Percentiles rank a stretch among this genome's conserved stretches.
These are phyloP conservation scores for Homarus americanus DNA, from an alignment of 1,140 invertebrate genomes.

Conservation along the genomic window DNA sequence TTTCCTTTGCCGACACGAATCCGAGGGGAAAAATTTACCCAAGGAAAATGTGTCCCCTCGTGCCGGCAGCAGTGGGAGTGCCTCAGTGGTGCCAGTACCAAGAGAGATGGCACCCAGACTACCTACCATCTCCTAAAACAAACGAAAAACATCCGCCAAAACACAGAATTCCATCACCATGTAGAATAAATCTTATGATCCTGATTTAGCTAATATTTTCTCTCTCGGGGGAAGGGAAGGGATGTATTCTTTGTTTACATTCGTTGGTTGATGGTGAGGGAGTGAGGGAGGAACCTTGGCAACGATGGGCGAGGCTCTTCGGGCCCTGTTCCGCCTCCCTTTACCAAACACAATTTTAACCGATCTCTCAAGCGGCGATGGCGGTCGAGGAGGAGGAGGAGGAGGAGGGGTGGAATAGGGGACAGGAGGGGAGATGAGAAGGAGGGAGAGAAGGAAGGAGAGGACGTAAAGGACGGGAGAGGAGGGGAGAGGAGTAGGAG, in stretches of 20 bases:
- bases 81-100: slow-evolving; percentile 5
- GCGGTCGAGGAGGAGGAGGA: background rate
- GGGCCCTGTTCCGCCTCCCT: background rate
- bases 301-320: background rate
- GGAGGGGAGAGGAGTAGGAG: background rate
- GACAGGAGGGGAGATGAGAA: background rate
- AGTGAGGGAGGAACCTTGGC: background rate
- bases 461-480: background rate
- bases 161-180: no score
- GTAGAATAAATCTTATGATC: no score
- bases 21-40: slow-evolving; percentile 13
- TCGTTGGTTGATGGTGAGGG: background rate
- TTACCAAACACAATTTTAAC: background rate
- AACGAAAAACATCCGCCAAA: no score
- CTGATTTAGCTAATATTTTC: no score
- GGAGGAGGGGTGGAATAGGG: background rate
- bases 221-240: no score
- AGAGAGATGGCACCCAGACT: background rate
- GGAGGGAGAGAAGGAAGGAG: background rate
- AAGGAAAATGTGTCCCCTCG: slow-evolving; percentile 16
- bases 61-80: background rate
- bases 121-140: background rate
- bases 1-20: slow-evolving; percentile 2
- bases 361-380: slow-evolving; percentile 10
- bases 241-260: no score